Percentiles rank a stretch among this genome's conserved stretches.
phyloP scores from a whole-genome alignment of 2,113 vertebrate species.

The Aspiorhynchus laticeps region DNA sequence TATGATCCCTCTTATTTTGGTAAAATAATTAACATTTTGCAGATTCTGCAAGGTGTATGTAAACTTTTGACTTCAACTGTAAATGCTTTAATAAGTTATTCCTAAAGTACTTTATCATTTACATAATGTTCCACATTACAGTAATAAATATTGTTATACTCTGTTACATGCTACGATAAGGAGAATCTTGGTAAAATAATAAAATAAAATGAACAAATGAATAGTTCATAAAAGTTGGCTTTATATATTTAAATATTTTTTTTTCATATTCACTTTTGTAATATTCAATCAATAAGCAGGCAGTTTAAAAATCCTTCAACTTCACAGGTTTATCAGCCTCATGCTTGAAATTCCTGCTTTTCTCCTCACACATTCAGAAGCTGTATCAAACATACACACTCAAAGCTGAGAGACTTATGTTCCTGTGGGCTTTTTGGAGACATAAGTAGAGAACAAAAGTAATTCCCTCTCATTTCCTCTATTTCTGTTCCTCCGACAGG shows the following conservation, averaged over 20 bases:
- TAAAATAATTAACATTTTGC: no score
- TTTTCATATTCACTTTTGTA: no score
- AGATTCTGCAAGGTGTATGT: no score
- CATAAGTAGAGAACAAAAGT: background rate
- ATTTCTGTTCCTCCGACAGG: slow-evolving; percentile 18
- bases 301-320: background rate
- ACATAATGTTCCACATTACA: background rate
- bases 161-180: background rate
- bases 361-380: background rate
- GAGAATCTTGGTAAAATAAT: background rate
- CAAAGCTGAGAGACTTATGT: slow-evolving; percentile 18
- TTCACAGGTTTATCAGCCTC: background rate
- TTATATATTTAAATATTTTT: no score
- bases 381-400: background rate
- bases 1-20: no score
- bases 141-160: background rate
- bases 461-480: slow-evolving; percentile 46
- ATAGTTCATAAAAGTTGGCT: no score
- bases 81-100: no score
- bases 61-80: no score
- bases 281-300: background rate
- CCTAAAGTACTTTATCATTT: background rate
- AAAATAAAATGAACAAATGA: no score
- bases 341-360: background rate
- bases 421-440: slow-evolving; percentile 3